A percentile compares a stretch with the other conserved stretches of the same genome.
Conservation (phyloP, 2,113 vertebrate species). For the Nothocercus julius region DNA sequence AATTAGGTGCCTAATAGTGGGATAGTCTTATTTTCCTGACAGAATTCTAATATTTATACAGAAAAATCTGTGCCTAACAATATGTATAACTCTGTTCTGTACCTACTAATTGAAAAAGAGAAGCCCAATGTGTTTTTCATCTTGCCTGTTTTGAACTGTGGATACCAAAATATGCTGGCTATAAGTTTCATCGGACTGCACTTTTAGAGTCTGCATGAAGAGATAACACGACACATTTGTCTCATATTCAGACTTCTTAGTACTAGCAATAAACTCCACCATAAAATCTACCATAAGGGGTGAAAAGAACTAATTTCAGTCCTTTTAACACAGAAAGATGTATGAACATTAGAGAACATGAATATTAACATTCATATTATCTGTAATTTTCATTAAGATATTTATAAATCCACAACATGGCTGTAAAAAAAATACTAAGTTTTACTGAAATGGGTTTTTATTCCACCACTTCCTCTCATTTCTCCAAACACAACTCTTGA, state of each 20-base stretch:
- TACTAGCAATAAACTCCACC: neutral
- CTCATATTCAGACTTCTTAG: neutral
- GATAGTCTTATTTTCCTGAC: conserved; percentile 11
- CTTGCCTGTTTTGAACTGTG: neutral
- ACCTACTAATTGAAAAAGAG: neutral
- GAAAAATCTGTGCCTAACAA: neutral
- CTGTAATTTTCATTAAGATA: neutral
- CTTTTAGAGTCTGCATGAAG: neutral
- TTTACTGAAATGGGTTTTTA: neutral
- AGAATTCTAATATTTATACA: neutral
- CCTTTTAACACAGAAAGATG: neutral
- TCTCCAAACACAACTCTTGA: neutral
- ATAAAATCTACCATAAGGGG: neutral
- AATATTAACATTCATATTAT: neutral
- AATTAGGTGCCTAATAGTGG: neutral
- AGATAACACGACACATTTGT: neutral
- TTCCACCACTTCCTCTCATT: neutral
- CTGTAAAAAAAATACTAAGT: neutral
- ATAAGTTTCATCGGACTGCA: neutral
- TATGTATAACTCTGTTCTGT: neutral
- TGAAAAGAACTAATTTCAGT: neutral
- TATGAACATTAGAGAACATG: neutral
- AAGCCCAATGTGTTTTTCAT: neutral
- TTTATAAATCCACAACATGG: neutral
- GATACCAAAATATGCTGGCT: neutral